A percentile compares a stretch with the other conserved stretches of the same genome.
Evolutionary conservation across 2,113 vertebrate genomes (phyloP).

Genomic region (Hucho hucho): DNA sequence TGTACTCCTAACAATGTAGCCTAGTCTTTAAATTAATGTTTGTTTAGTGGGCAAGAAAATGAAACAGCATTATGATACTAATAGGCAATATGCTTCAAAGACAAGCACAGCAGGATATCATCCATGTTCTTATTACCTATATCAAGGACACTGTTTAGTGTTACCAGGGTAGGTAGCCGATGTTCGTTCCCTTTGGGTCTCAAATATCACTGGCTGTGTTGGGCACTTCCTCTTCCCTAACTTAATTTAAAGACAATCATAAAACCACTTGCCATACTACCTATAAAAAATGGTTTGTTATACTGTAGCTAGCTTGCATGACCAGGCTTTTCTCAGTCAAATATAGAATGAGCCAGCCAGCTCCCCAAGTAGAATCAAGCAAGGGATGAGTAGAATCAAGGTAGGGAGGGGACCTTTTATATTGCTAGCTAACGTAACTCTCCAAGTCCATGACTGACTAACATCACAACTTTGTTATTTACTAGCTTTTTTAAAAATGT

Average conservation of each 20-base stretch:
- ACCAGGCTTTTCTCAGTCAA: slow-evolving; percentile 62
- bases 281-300: neutral
- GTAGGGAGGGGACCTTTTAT: neutral
- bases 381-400: no score
- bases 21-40: no score
- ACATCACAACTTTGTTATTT: no score
- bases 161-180: neutral
- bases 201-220: neutral
- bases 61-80: no score
- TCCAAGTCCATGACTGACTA: no score
- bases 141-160: neutral
- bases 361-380: neutral
- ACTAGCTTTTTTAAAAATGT: no score
- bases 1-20: neutral
- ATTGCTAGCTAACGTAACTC: neutral
- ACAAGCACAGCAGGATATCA: neutral
- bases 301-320: neutral
- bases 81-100: neutral
- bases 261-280: neutral
- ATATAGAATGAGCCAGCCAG: slow-evolving; percentile 67
- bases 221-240: neutral
- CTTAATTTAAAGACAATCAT: slow-evolving; percentile 12
- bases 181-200: neutral
- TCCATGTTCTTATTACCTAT: neutral
- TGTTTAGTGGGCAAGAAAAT: no score